These are phyloP conservation scores for Lagria hirta DNA, from an alignment of 2,888 invertebrate species.

Conservation along the genomic window DNA sequence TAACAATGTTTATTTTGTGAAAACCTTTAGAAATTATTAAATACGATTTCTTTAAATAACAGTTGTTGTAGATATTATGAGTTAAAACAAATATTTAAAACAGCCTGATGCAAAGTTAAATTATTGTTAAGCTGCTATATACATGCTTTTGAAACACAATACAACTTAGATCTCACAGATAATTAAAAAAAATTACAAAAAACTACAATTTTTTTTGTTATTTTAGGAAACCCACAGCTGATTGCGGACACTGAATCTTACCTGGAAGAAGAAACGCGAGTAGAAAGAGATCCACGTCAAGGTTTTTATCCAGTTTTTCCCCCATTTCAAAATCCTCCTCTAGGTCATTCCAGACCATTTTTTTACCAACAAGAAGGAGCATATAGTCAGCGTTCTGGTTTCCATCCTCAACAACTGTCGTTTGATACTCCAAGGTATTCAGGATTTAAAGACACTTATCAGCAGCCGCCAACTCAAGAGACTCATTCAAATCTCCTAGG, in stretches of 20 bases:
- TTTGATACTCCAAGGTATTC: constrained; percentile 48
- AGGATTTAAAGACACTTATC: constrained; percentile 44
- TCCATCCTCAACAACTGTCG: constrained; percentile 44
- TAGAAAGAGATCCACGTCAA: constrained; percentile 45
- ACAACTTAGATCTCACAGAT: too few species aligned
- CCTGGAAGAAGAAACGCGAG: constrained; percentile 18
- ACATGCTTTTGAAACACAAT: too few species aligned
- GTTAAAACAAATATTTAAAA: too few species aligned
- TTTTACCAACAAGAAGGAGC: constrained; percentile 64
- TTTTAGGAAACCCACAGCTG: neutral
- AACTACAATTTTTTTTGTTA: too few species aligned
- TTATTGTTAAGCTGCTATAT: too few species aligned
- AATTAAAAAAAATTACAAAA: too few species aligned
- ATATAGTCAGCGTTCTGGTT: constrained; percentile 59
- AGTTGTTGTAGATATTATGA: too few species aligned
- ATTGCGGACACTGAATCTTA: constrained; percentile 11
- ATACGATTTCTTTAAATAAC: too few species aligned
- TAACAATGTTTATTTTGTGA: too few species aligned
- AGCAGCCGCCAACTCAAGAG: constrained; percentile 26
- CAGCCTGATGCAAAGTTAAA: too few species aligned
- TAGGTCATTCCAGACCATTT: constrained; percentile 64
- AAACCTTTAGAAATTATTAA: too few species aligned
- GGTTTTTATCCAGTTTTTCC: constrained; percentile 76
- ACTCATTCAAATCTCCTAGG: constrained; percentile 69
- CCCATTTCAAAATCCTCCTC: constrained; percentile 57